A percentile compares a stretch with the other conserved stretches of the same genome.
These are phyloP conservation scores for Pleuronectes platessa DNA, from an alignment of 2,113 vertebrate genomes.

Conservation along the genomic window DNA sequence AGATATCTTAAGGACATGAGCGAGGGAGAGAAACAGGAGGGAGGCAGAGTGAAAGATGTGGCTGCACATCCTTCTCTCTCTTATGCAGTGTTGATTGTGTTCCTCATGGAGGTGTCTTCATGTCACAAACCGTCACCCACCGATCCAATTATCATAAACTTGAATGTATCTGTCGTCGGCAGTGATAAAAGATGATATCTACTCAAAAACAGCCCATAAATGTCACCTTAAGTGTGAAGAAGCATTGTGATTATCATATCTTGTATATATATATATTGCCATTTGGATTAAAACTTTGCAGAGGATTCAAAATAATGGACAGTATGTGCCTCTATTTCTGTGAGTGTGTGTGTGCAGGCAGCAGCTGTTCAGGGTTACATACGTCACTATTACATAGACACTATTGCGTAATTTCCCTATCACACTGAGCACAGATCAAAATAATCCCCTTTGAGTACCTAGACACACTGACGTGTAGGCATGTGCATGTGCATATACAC, in stretches of 20 bases:
- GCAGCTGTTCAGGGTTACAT: slow-evolving; percentile 58
- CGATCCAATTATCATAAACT: slow-evolving; percentile 28
- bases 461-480: slow-evolving; percentile 48
- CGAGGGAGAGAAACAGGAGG: slow-evolving; percentile 12
- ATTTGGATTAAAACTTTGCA: not conserved
- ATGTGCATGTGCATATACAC: slow-evolving; percentile 10
- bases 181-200: slow-evolving; percentile 1
- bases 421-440: slow-evolving; percentile 62
- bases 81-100: slow-evolving; percentile 5
- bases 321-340: too few relatives aligned
- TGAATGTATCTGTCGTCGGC: not conserved
- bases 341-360: not conserved
- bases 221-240: slow-evolving; percentile 11
- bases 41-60: slow-evolving; percentile 22
- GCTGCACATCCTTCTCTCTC: slow-evolving; percentile 18
- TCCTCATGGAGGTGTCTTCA: slow-evolving; percentile 9
- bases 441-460: slow-evolving; percentile 64
- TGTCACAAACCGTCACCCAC: slow-evolving; percentile 5
- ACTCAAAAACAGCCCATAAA: slow-evolving; percentile 1
- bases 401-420: slow-evolving; percentile 68
- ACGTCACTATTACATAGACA: slow-evolving; percentile 66
- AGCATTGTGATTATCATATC: slow-evolving; percentile 6
- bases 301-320: slow-evolving; percentile 5
- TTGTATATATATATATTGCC: not conserved
- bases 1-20: slow-evolving; percentile 41